Evolutionary conservation across 2,888 invertebrate genomes (phyloP).

Genomic region (Apamea anceps): DNA sequence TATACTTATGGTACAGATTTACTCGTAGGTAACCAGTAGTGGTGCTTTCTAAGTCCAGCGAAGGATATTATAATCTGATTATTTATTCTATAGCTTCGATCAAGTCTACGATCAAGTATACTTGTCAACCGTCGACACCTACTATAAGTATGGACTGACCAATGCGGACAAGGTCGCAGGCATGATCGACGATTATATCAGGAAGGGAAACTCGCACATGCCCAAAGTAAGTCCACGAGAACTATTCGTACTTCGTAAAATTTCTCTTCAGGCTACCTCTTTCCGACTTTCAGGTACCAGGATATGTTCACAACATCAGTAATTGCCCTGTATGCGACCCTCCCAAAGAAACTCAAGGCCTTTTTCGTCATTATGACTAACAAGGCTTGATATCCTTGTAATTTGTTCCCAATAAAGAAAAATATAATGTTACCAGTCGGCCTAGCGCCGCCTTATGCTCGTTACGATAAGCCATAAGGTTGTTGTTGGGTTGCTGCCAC

Average conservation of each 20-base stretch:
- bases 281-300: not conserved
- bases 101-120: constrained; percentile 41
- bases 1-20: not conserved
- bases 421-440: too few relatives aligned
- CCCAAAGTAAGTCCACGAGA: constrained; percentile 34
- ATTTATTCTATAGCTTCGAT: constrained; percentile 34
- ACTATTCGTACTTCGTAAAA: not conserved
- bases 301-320: not conserved
- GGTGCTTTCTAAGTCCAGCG: not conserved
- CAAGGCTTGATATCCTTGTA: too few relatives aligned
- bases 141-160: constrained; percentile 27
- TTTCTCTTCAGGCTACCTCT: too few relatives aligned
- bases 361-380: too few relatives aligned
- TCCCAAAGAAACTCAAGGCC: too few relatives aligned
- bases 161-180: constrained; percentile 27
- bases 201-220: constrained; percentile 33
- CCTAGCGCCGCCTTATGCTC: too few relatives aligned
- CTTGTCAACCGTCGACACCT: constrained; percentile 14
- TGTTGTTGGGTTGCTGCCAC: too few relatives aligned
- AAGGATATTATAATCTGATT: not conserved
- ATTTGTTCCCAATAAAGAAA: too few relatives aligned
- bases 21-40: too few relatives aligned
- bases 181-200: constrained; percentile 40
- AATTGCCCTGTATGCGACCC: not conserved
- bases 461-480: too few relatives aligned